A percentile compares a stretch with the other conserved stretches of the same genome.
Conservation (phyloP, 2,113 vertebrate genomes). For the Psilopsiagon aurifrons region DNA sequence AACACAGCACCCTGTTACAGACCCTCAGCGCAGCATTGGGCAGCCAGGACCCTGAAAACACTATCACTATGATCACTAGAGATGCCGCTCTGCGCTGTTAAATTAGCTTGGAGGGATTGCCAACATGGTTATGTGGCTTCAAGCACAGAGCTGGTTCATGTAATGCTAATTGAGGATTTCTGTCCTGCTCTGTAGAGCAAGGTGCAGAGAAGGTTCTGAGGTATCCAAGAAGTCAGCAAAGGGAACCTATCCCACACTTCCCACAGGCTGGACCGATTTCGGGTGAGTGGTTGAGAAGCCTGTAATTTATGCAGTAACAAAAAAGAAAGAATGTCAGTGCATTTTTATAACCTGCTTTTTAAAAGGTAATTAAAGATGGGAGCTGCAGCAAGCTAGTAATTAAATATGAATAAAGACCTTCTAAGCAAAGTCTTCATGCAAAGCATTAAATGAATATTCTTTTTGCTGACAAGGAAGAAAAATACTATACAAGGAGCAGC, state of each 20-base stretch:
- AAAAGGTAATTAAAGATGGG: conserved; percentile 79
- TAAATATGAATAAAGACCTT: conserved; percentile 81
- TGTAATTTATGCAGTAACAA: conserved; percentile 56
- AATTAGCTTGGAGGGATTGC: background rate
- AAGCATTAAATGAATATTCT: conserved; percentile 63
- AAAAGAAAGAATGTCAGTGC: conserved; percentile 69
- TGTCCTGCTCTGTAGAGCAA: background rate
- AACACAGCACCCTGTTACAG: background rate
- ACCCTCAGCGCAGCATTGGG: background rate
- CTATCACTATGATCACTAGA: fast-evolving
- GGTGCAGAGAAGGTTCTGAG: background rate
- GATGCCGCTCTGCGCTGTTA: background rate
- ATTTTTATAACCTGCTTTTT: conserved; percentile 75
- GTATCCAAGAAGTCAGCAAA: background rate
- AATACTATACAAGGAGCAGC: conserved; percentile 64
- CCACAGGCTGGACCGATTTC: background rate
- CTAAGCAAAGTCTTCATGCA: conserved; percentile 74
- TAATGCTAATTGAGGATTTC: background rate
- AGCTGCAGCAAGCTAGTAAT: conserved; percentile 74
- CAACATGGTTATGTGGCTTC: background rate
- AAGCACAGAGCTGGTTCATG: background rate
- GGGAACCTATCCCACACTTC: background rate
- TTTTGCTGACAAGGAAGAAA: conserved; percentile 74
- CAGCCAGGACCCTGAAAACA: background rate
- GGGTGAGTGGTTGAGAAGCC: background rate